Conservation (phyloP, 2,888 invertebrate genomes). For the Oscheius myriophilus region DNA sequence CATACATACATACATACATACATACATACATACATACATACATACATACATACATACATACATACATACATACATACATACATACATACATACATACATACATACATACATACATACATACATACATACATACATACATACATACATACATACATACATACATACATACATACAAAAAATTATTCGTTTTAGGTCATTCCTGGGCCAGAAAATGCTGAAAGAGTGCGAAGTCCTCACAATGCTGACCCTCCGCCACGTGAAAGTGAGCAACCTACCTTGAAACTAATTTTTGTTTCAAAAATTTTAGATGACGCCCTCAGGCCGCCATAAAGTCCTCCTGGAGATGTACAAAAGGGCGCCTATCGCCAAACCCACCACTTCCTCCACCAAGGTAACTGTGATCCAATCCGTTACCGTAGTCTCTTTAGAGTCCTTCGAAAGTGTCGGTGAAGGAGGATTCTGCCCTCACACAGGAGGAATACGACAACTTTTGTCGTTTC, state of each 20-base stretch:
- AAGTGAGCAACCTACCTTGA: not conserved
- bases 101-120: not conserved
- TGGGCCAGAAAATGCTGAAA: constrained; percentile 20
- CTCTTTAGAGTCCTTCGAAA: not conserved
- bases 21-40: not conserved
- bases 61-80: not conserved
- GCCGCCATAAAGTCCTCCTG: constrained; percentile 28
- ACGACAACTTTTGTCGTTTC: constrained; percentile 1
- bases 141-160: not conserved
- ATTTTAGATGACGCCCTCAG: constrained; percentile 18
- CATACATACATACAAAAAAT: not conserved
- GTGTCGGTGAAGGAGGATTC: constrained; percentile 2
- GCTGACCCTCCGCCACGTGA: not conserved
- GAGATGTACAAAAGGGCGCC: constrained; percentile 5
- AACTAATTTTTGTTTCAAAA: not conserved
- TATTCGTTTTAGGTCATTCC: constrained; percentile 15
- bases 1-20: not conserved
- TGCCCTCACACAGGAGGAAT: constrained; percentile 7
- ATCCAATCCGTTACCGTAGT: too few species aligned
- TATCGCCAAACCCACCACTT: too few species aligned
- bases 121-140: not conserved
- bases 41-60: too few species aligned
- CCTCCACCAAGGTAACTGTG: too few species aligned
- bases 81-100: not conserved
- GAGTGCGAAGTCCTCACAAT: constrained; percentile 33